A percentile compares a stretch with the other conserved stretches of the same genome.
Conservation (phyloP, 2,797 vertebrate genomes). For the Coluber constrictor region DNA sequence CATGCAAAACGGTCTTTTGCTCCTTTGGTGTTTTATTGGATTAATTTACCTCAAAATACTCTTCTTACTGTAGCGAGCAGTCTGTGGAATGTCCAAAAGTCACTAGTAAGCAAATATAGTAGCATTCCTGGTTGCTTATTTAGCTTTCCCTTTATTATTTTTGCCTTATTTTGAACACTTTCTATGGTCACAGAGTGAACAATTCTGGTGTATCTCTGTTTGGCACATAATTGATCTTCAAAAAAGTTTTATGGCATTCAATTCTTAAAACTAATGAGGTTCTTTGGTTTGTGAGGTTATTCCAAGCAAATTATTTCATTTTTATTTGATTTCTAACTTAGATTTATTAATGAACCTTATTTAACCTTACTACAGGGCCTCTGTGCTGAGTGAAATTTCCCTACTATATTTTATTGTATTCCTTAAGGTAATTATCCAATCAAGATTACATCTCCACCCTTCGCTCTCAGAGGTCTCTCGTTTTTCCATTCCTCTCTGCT, state of each 20-base stretch:
- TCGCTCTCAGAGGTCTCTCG: constrained; percentile 23
- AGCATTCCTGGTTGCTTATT: neutral
- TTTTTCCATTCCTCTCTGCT: constrained; percentile 14
- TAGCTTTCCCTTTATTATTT: neutral
- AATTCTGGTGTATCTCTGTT: constrained; percentile 12
- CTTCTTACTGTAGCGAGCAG: neutral
- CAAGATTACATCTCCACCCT: constrained; percentile 2
- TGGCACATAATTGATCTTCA: constrained; percentile 19
- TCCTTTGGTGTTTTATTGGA: neutral
- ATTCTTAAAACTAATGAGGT: constrained; percentile 30
- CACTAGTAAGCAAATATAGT: neutral
- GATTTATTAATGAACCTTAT: constrained; percentile 41
- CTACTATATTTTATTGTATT: constrained; percentile 11
- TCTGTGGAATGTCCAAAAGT: neutral
- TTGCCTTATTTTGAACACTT: neutral
- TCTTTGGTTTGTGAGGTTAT: constrained; percentile 3
- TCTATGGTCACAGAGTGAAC: neutral
- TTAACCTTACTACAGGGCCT: constrained; percentile 20
- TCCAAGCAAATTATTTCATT: constrained; percentile 11
- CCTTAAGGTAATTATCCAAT: constrained; percentile 11
- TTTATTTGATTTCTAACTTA: constrained; percentile 29
- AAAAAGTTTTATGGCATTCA: constrained; percentile 17
- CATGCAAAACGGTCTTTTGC: neutral
- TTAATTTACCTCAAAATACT: neutral
- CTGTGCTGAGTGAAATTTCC: constrained; percentile 21